These are phyloP conservation scores for Festucalex cinctus DNA, from an alignment of 2,113 vertebrate species.

Conservation along the genomic window DNA sequence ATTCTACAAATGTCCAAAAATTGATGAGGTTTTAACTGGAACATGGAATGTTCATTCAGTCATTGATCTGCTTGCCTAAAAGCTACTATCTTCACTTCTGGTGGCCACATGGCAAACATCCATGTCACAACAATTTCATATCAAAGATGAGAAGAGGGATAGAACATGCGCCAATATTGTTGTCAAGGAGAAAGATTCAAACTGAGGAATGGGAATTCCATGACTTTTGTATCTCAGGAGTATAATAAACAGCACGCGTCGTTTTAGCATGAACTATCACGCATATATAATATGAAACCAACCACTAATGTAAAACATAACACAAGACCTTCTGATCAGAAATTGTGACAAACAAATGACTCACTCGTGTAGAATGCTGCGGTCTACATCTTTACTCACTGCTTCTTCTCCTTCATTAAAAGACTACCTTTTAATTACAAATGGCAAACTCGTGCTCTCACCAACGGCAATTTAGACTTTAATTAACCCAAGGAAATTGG, in stretches of 20 bases:
- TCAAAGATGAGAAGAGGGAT: conserved; percentile 4
- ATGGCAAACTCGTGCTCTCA: neutral
- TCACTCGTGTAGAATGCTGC: neutral
- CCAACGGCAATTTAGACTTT: no score
- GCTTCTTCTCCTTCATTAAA: neutral
- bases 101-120: conserved; percentile 9
- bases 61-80: no score
- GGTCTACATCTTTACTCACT: neutral
- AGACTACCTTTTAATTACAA: neutral
- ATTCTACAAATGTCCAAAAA: conserved; percentile 16
- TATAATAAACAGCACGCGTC: neutral
- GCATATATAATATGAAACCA: neutral
- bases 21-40: neutral
- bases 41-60: neutral
- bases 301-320: neutral
- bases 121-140: conserved; percentile 11
- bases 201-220: neutral
- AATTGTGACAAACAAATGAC: neutral
- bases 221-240: neutral
- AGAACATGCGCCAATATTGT: neutral
- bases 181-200: neutral
- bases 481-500: no score
- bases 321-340: neutral
- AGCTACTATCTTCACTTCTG: neutral
- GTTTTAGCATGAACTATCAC: neutral